These are phyloP conservation scores for Porites australiensis DNA, from an alignment of 64 coral and sea anemone species.

Conservation along the genomic window DNA sequence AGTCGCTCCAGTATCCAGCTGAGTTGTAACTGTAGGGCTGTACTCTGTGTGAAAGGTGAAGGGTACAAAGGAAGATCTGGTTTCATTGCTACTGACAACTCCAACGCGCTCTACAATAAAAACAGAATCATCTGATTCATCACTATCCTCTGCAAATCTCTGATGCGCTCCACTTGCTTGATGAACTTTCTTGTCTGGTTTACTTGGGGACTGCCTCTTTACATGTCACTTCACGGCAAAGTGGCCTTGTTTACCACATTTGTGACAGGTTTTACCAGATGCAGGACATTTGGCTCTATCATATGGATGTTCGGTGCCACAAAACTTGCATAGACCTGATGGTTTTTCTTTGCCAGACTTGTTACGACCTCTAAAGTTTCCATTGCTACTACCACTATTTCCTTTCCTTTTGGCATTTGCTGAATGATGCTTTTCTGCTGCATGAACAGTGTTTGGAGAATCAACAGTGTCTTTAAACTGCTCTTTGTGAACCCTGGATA, in stretches of 20 bases:
- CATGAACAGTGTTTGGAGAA: not conserved
- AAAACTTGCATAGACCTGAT: not conserved
- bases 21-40: not conserved
- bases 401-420: not conserved
- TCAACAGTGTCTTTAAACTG: constrained; percentile 20
- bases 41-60: not conserved
- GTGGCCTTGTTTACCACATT: not conserved
- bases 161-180: not conserved
- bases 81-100: not conserved
- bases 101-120: constrained; percentile 4
- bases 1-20: constrained; percentile 7
- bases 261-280: not conserved
- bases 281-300: not conserved
- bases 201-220: not conserved
- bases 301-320: not conserved
- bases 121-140: constrained; percentile 2
- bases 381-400: too few species aligned
- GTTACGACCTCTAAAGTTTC: not conserved
- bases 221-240: not conserved
- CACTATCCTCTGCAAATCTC: too few species aligned
- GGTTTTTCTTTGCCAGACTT: not conserved
- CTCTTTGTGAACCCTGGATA: constrained; percentile 9
- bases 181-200: not conserved
- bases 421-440: not conserved
- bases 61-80: not conserved